Percentiles rank a stretch among this genome's conserved stretches.
phyloP scores from a whole-genome alignment of 2,113 vertebrate species.

The Sarotherodon lohbergeri region DNA sequence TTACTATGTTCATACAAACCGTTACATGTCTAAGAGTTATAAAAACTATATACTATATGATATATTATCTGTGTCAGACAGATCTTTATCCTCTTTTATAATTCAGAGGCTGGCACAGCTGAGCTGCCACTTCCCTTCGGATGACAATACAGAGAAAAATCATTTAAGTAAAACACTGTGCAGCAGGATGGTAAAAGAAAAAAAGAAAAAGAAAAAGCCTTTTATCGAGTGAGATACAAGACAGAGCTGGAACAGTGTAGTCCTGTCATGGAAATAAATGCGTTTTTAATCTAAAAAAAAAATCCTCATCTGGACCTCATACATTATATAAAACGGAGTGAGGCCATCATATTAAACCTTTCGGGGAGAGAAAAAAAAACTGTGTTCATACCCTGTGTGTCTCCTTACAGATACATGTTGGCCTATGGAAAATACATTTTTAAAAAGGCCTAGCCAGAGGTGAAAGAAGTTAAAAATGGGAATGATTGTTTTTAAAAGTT shows the following conservation, averaged over 20 bases:
- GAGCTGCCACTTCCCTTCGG: constrained; percentile 25
- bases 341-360: neutral
- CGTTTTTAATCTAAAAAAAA: neutral
- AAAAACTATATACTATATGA: neutral
- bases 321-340: neutral
- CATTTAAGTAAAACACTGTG: constrained; percentile 37
- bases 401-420: neutral
- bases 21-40: neutral
- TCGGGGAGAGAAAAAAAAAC: neutral
- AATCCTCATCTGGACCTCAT: neutral
- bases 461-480: neutral
- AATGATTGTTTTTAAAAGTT: neutral
- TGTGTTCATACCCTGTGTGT: neutral
- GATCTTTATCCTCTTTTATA: constrained; percentile 33
- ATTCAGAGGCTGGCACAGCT: constrained; percentile 20
- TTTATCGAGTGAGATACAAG: neutral
- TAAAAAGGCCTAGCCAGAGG: neutral
- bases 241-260: neutral
- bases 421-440: neutral
- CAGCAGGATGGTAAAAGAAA: neutral
- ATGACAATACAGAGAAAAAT: constrained; percentile 30
- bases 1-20: neutral
- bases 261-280: constrained; percentile 21
- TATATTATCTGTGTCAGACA: neutral
- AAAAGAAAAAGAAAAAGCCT: neutral